Evolutionary conservation across 2,888 invertebrate species (phyloP), one percentile per base, ranked within the genome.

Genomic region (Limnephilus rhombicus): DNA sequence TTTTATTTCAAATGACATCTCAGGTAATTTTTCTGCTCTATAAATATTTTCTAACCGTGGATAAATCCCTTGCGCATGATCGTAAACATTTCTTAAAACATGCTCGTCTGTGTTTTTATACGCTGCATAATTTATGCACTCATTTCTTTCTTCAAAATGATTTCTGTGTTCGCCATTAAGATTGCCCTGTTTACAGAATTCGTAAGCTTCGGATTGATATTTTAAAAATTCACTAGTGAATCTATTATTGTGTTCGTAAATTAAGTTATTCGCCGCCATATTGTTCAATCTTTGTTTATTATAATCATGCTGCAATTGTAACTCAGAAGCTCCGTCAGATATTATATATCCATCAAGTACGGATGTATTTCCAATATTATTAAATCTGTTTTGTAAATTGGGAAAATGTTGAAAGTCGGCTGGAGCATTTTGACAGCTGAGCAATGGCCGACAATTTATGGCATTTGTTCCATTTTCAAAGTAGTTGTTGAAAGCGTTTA

Each of bases 241-340:
- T 53, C 85, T 83, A 18, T 37, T 80, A 41, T n/a, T 80, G 29
- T 68, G 45, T 89, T 89, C 88, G 31, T 34, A 31, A 80, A 80
- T 89, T 37, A 89, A 89, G 37, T 89, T 68, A 24, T 80, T 89
- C n/a, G 80, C n/a, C 24, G 37, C 41, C 12, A 89, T 80, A 24
- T 18, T 34, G 49, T 53, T 89, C n/a, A 89, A 68, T 91, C 89
- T 83, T 41, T 91, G 91, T 68, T 89, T 89, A 34, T 90, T 90
- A 24, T 90, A 80, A 34, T 92, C 92, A 49, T 88, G 45, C 37
- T 90, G 80, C 34, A 90, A 90, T 53, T 89, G 31, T 85, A 24
- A 37, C n/a, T 85, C 34, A 45, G 45, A 5, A 12, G 85, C 85
- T n/a, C 87, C 15, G 18, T 90, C 80, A 15, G 68, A 82, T 87